Base-by-base conservation (phyloP, 2,797 vertebrate species). In the Acomys russatus region DNA sequence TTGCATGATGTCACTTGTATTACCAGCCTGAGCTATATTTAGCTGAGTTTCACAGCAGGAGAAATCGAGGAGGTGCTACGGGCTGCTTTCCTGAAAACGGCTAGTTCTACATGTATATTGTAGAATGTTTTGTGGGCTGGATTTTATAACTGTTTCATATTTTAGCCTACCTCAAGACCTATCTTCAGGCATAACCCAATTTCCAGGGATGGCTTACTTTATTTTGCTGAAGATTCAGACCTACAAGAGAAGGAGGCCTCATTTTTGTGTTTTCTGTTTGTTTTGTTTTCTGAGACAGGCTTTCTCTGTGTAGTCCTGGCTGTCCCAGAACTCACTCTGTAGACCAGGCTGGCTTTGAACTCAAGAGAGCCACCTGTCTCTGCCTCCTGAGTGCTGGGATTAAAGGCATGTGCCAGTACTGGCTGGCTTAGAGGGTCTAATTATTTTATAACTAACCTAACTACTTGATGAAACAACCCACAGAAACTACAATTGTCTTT, bases 191-290 rank as follows among this genome's bases (percentile, higher is more conserved):
- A 10, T 79, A 94, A 71, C 23, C 10, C 9, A 0, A 0, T 82
- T 89, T 92, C 78, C 35, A 38, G 20, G 76, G 64, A 64, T 78
- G 11, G 18, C 22, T 54, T 70, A 54, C 28, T 9, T 83, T 54
- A 95, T 68, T 95, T 94, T 83, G 80, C 74, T 87, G 64, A 94
- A 92, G 59, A 77, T 25, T 96, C 77, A 90, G 49, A 28, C 15
- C 80, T 79, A 94, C 83, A 94, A 64, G 56, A 86, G 63, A 63
- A 38, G 80, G 35, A 38, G 80, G 35, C 14, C 80, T 38, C 9
- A 76, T 76, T 28, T 76, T 76, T 76, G 74, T 76, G 23, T 25
- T 8, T 82, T n/a, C 25, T 61, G 12, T 35, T 80, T 82, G 20
- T 61, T 80, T 61, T 82, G 12, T 61, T 25, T 59, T 61, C 28